Percentiles rank a stretch among this genome's conserved stretches.
Conservation (phyloP, 1,140 invertebrate species). For the Lucilia sericata region DNA sequence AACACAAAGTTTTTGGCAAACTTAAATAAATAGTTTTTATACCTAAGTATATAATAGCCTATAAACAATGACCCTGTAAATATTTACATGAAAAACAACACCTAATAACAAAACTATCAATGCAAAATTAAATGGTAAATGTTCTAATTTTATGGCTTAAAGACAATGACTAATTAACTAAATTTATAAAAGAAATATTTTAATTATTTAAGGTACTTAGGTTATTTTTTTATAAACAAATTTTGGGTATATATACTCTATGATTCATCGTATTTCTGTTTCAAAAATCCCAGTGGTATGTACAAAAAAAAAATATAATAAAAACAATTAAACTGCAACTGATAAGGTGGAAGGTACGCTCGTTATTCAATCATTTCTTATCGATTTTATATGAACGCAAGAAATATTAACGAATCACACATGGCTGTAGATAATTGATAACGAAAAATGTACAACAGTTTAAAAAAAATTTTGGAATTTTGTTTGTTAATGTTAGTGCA, state of each 20-base stretch:
- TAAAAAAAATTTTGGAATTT: not conserved
- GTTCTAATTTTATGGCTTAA: not conserved
- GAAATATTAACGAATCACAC: not conserved
- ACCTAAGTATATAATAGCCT: not conserved
- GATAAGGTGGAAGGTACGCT: not conserved
- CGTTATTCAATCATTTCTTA: slow-evolving; percentile 26
- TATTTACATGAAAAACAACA: not conserved
- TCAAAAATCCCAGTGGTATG: not conserved
- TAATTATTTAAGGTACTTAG: not conserved
- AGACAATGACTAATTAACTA: not conserved
- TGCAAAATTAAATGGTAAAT: too few species aligned
- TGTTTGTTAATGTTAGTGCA: not conserved
- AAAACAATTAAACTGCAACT: not conserved
- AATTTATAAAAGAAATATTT: not conserved
- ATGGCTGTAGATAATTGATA: not conserved
- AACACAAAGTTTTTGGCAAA: not conserved
- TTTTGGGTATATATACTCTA: not conserved
- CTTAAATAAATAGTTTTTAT: not conserved
- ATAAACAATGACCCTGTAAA: slow-evolving; percentile 8
- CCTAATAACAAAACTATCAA: too few species aligned
- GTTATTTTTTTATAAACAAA: too few species aligned
- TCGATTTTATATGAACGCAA: not conserved
- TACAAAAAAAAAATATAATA: not conserved
- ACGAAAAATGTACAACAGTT: not conserved
- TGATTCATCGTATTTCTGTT: not conserved